Base-by-base conservation (phyloP, 2,888 invertebrate species). In the Alloplasta piceator region DNA sequence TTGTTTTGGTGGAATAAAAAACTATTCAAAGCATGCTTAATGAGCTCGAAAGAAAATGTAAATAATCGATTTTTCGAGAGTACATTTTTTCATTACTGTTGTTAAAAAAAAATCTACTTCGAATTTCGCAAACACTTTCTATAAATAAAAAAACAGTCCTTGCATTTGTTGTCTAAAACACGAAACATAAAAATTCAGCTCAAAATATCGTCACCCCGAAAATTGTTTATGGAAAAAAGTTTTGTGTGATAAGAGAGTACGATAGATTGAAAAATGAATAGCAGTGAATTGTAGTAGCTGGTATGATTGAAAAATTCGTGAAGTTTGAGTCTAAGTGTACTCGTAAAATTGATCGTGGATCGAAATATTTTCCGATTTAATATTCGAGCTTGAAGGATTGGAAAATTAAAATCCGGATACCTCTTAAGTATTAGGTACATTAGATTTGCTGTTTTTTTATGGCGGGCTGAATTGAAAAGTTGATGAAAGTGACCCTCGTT, bases 281-380 rank as follows among this genome's bases (percentile, higher is more conserved):
- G 75, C 80, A 80, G 75, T 80, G 75, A 71, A 55, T 75, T 16
- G 60, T 80, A 71, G 75, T 70, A 66, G 48, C 56, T 41, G 75
- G 66, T 48, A 63, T 38, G 41, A 66, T 39, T 61, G 36, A 46
- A n/a, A 58, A 39, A 26, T 10, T 5, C 14, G 36, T 12, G 46
- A 43, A 26, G 26, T 26, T 26, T 26, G 26, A 26, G 26, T 26
- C 26, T 26, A 26, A 1, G 26, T 26, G 3, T 26, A 26, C 26
- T 26, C 26, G 26, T 26, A 12, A 9, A 58, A n/a, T 56, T 26
- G 16, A 43, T 56, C 14, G 43, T 14, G 46, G 52, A 56, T 55
- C 43, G 41, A 46, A 14, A 46, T 46, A 16, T 14, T 50, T 39
- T 14, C 26, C 14, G 43, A 68, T 39, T 41, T 67, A 50, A 52